Conservation (phyloP, 2,113 vertebrate species). For the Amphiprion percula region DNA sequence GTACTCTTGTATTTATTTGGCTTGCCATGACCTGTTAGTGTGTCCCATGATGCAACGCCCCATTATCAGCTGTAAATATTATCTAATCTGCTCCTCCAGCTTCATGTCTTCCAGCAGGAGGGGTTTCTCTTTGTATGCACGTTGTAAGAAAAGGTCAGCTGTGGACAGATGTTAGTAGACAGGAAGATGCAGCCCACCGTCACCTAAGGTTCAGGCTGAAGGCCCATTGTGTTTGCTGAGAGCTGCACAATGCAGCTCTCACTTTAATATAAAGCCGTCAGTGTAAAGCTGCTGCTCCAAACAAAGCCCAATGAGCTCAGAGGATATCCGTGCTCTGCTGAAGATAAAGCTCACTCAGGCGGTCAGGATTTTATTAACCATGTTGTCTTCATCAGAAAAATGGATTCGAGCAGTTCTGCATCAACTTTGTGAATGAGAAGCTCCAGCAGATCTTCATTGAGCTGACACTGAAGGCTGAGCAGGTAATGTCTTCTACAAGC, state of each 20-base stretch:
- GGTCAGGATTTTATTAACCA: constrained; percentile 18
- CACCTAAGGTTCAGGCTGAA: constrained; percentile 14
- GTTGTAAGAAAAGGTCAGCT: constrained; percentile 23
- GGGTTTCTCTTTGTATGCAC: constrained; percentile 14
- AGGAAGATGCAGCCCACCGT: constrained; percentile 45
- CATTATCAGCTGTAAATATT: neutral
- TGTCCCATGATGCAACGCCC: too few species aligned
- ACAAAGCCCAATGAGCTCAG: constrained; percentile 53
- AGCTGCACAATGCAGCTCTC: constrained; percentile 33
- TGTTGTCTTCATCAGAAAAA: constrained; percentile 90
- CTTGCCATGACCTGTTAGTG: constrained; percentile 16
- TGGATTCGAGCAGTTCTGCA: constrained; percentile 99
- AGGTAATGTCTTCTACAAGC: constrained; percentile 84
- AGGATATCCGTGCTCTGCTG: constrained; percentile 44
- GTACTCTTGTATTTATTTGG: constrained; percentile 9
- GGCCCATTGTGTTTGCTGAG: constrained; percentile 39
- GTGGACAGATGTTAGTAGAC: constrained; percentile 8
- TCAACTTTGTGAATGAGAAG: constrained; percentile 99
- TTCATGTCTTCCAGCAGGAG: neutral
- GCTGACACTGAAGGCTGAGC: constrained; percentile 96
- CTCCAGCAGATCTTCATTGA: constrained; percentile 99
- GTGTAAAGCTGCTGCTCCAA: constrained; percentile 23
- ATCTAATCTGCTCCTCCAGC: neutral
- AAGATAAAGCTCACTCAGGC: constrained; percentile 8
- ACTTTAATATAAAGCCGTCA: constrained; percentile 24